Base-by-base conservation (phyloP, 1,140 invertebrate species). In the Arion vulgaris region DNA sequence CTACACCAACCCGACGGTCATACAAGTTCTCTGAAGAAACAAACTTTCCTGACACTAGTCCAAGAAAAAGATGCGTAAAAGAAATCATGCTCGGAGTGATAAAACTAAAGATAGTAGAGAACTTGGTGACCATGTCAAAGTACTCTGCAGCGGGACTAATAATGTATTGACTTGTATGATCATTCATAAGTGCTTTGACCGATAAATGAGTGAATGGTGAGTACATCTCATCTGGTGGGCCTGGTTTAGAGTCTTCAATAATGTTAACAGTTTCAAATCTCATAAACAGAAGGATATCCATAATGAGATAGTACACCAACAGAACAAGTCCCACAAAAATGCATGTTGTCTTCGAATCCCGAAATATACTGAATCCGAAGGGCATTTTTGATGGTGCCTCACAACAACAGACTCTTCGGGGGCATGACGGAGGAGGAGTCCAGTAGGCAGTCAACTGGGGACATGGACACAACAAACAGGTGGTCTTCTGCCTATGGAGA, bases 71-170 rank as follows among this genome's bases (percentile, higher is more conserved):
- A 85, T 91, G 90, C 26, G 84, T 84, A 69, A 91, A 84, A 15
- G 87, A 90, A 38, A 92, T 88, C 83, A 91, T 88, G 83, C 91
- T 91, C 17, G 91, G 88, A 23, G 90, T 90, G 9, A 92, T 89
- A 78, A 90, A 91, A 74, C 85, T 90, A 82, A 91, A 90, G 34
- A 87, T 79, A 57, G 88, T 83, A 66, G 89, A 91, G 83, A 92
- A 92, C 45, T 87, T 80, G 1, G 90, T 88, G 62, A 88, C 80
- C 45, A 86, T 74, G 72, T 92, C 86, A 62, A 92, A 90, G 41
- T 85, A 87, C 84, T 91, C 90, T 11, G 89, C 84, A 13, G 86
- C 82, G n/a, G 91, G 91, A 15, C 82, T 86, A 39, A 89, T 87
- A 17, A 91, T 77, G 71, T 89, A 91, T 80, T 91, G 89, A 19